phyloP scores from a whole-genome alignment of 2,797 vertebrate genomes.

The Adrianichthys oophorus region DNA sequence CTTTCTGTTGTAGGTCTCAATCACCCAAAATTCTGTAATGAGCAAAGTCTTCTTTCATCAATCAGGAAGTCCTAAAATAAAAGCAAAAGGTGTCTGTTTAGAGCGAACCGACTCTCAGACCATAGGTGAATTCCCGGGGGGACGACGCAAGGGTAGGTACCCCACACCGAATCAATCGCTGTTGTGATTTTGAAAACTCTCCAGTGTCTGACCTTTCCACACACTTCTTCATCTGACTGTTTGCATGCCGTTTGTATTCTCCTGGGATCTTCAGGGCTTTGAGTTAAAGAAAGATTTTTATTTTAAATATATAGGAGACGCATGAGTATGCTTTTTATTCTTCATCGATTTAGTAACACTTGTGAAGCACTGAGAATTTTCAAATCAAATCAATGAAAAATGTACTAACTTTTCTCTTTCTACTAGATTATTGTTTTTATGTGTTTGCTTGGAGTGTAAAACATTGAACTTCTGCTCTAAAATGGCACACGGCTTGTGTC shows the following conservation, averaged over 20 bases:
- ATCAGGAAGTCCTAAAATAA: slow-evolving; percentile 99
- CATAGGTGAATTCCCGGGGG: slow-evolving; percentile 95
- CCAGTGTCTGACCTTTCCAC: slow-evolving; percentile 50
- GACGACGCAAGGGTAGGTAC: slow-evolving; percentile 98
- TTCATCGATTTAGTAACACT: slow-evolving; percentile 1
- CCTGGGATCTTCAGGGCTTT: slow-evolving; percentile 18
- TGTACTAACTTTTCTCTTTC: slow-evolving; percentile 23
- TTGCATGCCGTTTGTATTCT: slow-evolving; percentile 49
- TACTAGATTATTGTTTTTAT: slow-evolving; percentile 8
- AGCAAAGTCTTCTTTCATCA: slow-evolving; percentile 92
- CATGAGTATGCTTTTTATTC: slow-evolving; percentile 26
- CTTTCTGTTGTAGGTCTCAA: slow-evolving; percentile 43
- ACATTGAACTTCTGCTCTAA: background rate
- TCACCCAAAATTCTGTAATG: slow-evolving; percentile 81
- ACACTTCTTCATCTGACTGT: slow-evolving; percentile 45
- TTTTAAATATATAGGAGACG: slow-evolving; percentile 29
- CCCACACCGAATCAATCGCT: slow-evolving; percentile 56
- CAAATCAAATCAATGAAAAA: slow-evolving; percentile 11
- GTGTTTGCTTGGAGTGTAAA: slow-evolving; percentile 8
- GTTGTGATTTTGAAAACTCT: slow-evolving; percentile 51
- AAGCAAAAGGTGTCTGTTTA: slow-evolving; percentile 98
- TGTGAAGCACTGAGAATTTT: background rate
- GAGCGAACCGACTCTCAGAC: slow-evolving; percentile 99
- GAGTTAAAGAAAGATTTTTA: slow-evolving; percentile 26
- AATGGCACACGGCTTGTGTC: slow-evolving; percentile 4